Evolutionary conservation across 2,888 invertebrate species (phyloP).

Genomic region (Diarsia brunnea): DNA sequence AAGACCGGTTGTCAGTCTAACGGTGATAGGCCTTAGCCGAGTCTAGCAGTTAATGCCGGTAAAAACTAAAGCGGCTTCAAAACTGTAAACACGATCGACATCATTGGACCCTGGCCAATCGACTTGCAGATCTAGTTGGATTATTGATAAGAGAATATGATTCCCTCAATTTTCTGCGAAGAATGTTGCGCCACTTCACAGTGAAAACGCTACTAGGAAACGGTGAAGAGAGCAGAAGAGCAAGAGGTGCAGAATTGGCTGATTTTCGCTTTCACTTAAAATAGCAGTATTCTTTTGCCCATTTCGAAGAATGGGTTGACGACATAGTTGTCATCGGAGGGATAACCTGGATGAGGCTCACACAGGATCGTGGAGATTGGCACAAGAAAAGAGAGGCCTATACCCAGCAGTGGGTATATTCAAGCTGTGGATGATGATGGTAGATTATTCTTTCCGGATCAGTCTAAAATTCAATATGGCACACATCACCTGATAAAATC

Average conservation of each 20-base stretch:
- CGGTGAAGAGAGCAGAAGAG: too few species aligned
- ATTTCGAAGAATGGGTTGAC: not conserved
- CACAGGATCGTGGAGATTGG: not conserved
- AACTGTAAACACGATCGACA: constrained; percentile 7
- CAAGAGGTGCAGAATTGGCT: too few species aligned
- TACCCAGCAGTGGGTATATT: not conserved
- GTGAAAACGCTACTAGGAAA: too few species aligned
- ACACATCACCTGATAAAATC: constrained; percentile 15
- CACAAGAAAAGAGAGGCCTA: not conserved
- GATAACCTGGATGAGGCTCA: not conserved
- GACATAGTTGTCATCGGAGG: not conserved
- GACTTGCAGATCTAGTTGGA: not conserved
- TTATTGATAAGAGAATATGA: not conserved
- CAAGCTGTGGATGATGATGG: not conserved
- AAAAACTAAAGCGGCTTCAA: constrained; percentile 1
- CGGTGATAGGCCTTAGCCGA: constrained; percentile 15
- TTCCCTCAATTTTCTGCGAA: not conserved
- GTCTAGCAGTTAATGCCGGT: constrained; percentile 14
- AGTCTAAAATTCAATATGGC: not conserved
- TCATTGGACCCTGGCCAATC: not conserved
- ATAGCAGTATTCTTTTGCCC: not conserved
- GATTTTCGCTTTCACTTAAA: not conserved
- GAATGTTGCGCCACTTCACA: not conserved
- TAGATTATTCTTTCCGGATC: not conserved
- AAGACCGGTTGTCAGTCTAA: constrained; percentile 22